A percentile compares a stretch with the other conserved stretches of the same genome.
phyloP scores from a whole-genome alignment of 2,113 vertebrate genomes.

The Callopanchax toddi region DNA sequence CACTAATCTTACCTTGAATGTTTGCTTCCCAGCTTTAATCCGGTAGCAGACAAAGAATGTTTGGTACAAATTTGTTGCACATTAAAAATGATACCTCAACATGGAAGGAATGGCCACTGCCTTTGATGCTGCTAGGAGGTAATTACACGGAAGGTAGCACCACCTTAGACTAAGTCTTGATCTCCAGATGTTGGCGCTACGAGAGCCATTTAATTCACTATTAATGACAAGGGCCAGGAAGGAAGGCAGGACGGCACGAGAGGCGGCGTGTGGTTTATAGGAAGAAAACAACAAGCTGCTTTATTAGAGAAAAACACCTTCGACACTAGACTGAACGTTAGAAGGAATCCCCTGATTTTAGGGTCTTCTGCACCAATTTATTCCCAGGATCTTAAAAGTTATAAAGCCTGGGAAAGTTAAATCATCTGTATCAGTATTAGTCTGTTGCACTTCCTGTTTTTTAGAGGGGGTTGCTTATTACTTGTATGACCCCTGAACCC shows the following conservation, averaged over 20 bases:
- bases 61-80: constrained; percentile 50
- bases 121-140: constrained; percentile 64
- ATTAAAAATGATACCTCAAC: constrained; percentile 36
- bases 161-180: constrained; percentile 59
- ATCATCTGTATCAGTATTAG: constrained; percentile 40
- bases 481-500: too few species aligned
- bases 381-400: constrained; percentile 19
- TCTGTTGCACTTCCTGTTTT: constrained; percentile 64
- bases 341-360: constrained; percentile 39
- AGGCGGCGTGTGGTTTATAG: constrained; percentile 45
- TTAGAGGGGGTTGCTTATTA: too few species aligned
- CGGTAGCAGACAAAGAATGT: constrained; percentile 61
- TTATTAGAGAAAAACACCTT: constrained; percentile 51
- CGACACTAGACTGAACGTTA: constrained; percentile 23
- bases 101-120: constrained; percentile 57
- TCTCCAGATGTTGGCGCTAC: constrained; percentile 70
- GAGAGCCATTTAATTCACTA: constrained; percentile 58
- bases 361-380: constrained; percentile 16
- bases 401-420: constrained; percentile 37
- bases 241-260: constrained; percentile 49
- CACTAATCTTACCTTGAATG: too few species aligned
- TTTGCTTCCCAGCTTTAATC: constrained; percentile 40
- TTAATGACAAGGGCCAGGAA: constrained; percentile 76
- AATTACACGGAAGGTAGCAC: constrained; percentile 63
- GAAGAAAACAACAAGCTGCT: constrained; percentile 61